A percentile compares a stretch with the other conserved stretches of the same genome.
These are phyloP conservation scores for Philotrypesis tridentata DNA, from an alignment of 1,140 invertebrate species.

Conservation along the genomic window DNA sequence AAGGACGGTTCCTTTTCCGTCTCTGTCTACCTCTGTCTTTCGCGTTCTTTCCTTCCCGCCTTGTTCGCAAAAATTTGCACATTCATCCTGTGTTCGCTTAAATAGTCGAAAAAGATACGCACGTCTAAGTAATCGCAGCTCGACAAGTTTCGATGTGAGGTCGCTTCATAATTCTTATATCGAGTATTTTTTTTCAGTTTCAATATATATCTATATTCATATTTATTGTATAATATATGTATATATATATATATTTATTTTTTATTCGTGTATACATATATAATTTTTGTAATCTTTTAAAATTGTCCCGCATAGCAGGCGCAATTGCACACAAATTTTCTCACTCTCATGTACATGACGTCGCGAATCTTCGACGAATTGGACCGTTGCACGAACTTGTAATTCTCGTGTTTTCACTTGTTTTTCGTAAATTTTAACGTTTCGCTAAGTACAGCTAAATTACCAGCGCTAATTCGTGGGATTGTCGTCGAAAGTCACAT, in stretches of 20 bases:
- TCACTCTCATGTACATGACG: no score
- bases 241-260: conserved; percentile 1
- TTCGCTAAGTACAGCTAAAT: neutral
- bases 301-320: neutral
- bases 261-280: neutral
- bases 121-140: conserved; percentile 29
- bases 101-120: conserved; percentile 29
- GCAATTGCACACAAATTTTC: neutral
- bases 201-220: neutral
- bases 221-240: neutral
- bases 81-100: neutral
- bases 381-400: conserved; percentile 27
- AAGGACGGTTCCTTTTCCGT: neutral
- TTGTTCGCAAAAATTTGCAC: neutral
- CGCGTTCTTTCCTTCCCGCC: neutral
- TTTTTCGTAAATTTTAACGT: neutral
- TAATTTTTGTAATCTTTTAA: neutral
- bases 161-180: conserved; percentile 38
- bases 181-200: neutral
- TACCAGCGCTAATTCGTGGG: neutral
- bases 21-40: neutral
- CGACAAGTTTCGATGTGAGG: conserved; percentile 39
- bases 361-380: neutral
- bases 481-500: conserved; percentile 17
- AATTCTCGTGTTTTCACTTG: neutral